A percentile compares a stretch with the other conserved stretches of the same genome.
phyloP scores from a whole-genome alignment of 2,797 vertebrate species.

The Ctenochaetus hawaiiensis region DNA sequence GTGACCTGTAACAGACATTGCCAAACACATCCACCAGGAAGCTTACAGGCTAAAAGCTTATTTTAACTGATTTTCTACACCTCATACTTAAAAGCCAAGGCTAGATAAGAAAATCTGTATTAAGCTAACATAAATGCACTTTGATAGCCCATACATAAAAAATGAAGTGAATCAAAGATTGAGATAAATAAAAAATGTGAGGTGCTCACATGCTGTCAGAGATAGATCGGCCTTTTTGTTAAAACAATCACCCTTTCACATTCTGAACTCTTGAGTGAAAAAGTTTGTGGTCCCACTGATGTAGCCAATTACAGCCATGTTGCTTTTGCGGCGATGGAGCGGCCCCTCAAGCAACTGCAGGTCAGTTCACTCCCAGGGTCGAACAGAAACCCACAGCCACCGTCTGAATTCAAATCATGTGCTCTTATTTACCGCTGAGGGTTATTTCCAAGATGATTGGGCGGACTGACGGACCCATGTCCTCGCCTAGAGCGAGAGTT shows the following conservation, averaged over 20 bases:
- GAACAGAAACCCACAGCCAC: constrained; percentile 30
- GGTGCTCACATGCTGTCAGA: neutral
- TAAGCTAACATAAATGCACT: constrained; percentile 10
- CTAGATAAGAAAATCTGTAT: constrained; percentile 1
- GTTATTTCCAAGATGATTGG: constrained; percentile 54
- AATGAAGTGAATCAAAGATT: constrained; percentile 10
- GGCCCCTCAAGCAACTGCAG: constrained; percentile 33
- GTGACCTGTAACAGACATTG: neutral
- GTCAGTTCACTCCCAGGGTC: constrained; percentile 45
- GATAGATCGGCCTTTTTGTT: constrained; percentile 18
- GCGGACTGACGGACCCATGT: constrained; percentile 46
- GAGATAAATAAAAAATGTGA: constrained; percentile 16
- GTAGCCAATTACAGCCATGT: constrained; percentile 24
- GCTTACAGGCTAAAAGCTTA: constrained; percentile 11
- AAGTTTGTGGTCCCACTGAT: constrained; percentile 32
- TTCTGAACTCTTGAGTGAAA: constrained; percentile 23
- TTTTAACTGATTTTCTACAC: neutral
- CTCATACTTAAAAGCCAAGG: neutral
- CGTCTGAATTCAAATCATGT: constrained; percentile 53
- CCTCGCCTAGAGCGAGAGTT: constrained; percentile 51
- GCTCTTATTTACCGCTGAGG: constrained; percentile 43
- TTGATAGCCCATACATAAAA: neutral
- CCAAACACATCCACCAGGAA: neutral
- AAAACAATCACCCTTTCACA: constrained; percentile 14
- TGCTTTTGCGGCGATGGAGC: constrained; percentile 40